These are phyloP conservation scores for Schizothorax lantsangensis DNA, from an alignment of 2,797 vertebrate species.

Conservation along the genomic window DNA sequence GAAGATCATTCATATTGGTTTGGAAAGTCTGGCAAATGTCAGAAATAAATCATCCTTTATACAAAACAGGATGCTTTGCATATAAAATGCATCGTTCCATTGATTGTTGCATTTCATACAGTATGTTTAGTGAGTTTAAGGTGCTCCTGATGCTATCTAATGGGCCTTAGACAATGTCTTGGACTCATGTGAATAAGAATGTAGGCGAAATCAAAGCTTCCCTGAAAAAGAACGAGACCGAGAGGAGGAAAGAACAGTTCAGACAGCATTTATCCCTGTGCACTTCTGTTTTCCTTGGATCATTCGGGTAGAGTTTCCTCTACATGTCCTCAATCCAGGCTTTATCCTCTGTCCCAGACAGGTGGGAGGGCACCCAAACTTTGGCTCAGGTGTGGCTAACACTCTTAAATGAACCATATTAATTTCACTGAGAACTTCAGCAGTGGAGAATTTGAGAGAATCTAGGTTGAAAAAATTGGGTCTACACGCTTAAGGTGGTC, in stretches of 20 bases:
- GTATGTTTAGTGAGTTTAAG: background rate
- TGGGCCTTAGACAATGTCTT: background rate
- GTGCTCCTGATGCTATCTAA: background rate
- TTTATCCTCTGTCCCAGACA: constrained; percentile 26
- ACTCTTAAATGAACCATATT: constrained; percentile 1
- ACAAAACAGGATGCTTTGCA: constrained; percentile 1
- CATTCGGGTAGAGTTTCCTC: constrained; percentile 50
- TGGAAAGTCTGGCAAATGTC: background rate
- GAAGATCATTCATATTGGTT: background rate
- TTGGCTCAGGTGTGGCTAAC: constrained; percentile 22
- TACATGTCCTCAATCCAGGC: constrained; percentile 66
- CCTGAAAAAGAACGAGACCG: background rate
- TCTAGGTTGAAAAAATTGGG: background rate
- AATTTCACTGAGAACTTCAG: background rate
- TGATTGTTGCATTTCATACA: background rate
- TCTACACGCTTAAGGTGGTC: background rate
- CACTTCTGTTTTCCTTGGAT: constrained; percentile 21
- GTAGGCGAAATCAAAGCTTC: constrained; percentile 42
- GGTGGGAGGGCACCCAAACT: constrained; percentile 35
- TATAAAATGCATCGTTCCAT: background rate
- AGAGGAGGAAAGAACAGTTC: constrained; percentile 27
- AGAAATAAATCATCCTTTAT: background rate
- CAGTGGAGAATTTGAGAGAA: background rate
- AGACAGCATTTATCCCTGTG: constrained; percentile 4
- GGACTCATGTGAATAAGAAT: background rate